Evolutionary conservation across 2,888 invertebrate genomes (phyloP).

Genomic region (Lapara coniferarum): DNA sequence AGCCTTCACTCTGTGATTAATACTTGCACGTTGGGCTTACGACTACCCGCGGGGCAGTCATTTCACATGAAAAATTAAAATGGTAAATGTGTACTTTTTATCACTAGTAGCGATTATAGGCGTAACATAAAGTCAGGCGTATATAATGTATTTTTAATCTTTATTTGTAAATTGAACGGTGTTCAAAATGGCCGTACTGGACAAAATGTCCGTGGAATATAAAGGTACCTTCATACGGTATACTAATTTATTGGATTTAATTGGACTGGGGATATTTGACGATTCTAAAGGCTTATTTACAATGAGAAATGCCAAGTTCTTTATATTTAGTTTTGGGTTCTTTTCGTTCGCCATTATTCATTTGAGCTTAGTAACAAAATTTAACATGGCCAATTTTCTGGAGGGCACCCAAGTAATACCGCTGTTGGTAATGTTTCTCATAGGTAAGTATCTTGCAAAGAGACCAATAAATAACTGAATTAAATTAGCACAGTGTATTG

Average conservation of each 20-base stretch:
- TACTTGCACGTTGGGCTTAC: not conserved
- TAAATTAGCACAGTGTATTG: too few relatives aligned
- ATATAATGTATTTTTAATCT: not conserved
- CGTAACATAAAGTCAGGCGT: too few relatives aligned
- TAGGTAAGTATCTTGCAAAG: constrained; percentile 35
- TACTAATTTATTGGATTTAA: constrained; percentile 31
- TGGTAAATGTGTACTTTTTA: not conserved
- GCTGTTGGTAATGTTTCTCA: constrained; percentile 34
- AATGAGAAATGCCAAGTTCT: constrained; percentile 32
- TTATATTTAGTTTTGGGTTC: constrained; percentile 34
- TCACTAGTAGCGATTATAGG: not conserved
- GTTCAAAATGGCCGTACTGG: constrained; percentile 21
- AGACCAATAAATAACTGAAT: not conserved
- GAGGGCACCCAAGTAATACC: constrained; percentile 38
- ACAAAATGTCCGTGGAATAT: constrained; percentile 35
- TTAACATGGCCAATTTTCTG: constrained; percentile 38
- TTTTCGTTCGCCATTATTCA: constrained; percentile 35
- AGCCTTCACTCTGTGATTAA: not conserved
- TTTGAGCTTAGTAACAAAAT: constrained; percentile 33
- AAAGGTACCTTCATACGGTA: constrained; percentile 36
- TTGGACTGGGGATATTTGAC: constrained; percentile 42
- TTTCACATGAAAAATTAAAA: not conserved
- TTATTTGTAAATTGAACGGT: not conserved
- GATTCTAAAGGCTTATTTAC: constrained; percentile 25
- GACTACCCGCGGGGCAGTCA: not conserved